These are phyloP conservation scores for Taeniopygia guttata DNA, from an alignment of 2,797 vertebrate species.

Conservation along the genomic window DNA sequence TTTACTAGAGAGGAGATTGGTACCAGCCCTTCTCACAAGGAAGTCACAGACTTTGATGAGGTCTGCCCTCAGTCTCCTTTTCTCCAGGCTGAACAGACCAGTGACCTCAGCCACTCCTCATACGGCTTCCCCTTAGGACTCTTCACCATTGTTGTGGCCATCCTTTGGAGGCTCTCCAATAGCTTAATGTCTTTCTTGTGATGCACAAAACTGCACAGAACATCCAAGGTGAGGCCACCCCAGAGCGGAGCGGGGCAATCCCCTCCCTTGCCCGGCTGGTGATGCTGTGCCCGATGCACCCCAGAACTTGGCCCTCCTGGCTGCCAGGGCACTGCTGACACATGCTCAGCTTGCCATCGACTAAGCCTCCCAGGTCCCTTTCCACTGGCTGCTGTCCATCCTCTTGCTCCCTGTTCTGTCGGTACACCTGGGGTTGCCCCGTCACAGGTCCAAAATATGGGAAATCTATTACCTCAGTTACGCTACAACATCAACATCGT, in stretches of 20 bases:
- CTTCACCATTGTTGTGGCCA: not conserved
- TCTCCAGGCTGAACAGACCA: not conserved
- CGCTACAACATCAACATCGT: not conserved
- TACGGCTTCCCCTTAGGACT: rapidly evolving
- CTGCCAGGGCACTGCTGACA: not conserved
- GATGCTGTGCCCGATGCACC: not conserved
- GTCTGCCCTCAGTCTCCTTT: not conserved
- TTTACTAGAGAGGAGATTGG: not conserved
- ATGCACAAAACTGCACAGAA: not conserved
- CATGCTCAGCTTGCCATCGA: not conserved
- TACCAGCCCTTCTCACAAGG: not conserved
- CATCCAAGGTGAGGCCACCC: not conserved
- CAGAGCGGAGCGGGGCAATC: not conserved
- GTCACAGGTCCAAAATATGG: not conserved
- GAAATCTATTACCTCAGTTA: not conserved
- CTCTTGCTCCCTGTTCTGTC: not conserved
- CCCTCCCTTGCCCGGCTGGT: rapidly evolving
- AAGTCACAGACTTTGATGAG: not conserved
- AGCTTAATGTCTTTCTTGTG: not conserved
- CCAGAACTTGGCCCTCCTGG: not conserved
- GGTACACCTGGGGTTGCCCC: rapidly evolving
- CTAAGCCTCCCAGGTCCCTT: not conserved
- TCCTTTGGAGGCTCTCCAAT: not conserved
- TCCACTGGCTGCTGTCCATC: not conserved
- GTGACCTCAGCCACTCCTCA: not conserved